Base-by-base conservation (phyloP, 2,113 vertebrate species). In the Aix galericulata region DNA sequence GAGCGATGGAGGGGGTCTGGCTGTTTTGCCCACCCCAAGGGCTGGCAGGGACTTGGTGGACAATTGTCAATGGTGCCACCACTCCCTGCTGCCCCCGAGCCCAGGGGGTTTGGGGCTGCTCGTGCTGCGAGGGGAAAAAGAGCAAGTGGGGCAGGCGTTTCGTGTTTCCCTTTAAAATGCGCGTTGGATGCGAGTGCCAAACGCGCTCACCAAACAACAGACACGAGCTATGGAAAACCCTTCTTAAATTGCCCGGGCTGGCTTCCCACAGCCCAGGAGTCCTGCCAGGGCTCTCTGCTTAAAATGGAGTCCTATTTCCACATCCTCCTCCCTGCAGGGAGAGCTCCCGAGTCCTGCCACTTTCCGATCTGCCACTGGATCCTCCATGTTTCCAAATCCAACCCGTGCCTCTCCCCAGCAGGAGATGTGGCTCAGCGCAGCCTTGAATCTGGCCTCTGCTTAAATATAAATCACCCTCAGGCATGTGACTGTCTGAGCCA, bases 381-480 rank as follows among this genome's bases (percentile, higher is more conserved):
- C 80, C 56, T 22, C 14, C 3, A 0, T 4, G 26, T 46, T 48
- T 36, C 86, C 77, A 69, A 20, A 40, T 5, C 15, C 83, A 5
- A 1, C 0, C 2, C 1, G 1, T 5, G 60, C 13, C 62, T n/a
- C 42, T 23, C 46, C 53, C 46, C 16, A 0, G 64, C n/a, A 40
- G 83, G 34, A 66, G 34, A 14, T 4, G 20, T 3, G 59, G 11
- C 12, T 2, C 13, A 13, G 53, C 6, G 4, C 58, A 25, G 55
- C 32, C 27, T 32, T 1, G 22, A 48, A 26, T 11, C 53, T 20
- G 12, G 77, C 17, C 53, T 21, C 34, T 0, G 1, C 23, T 32
- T 16, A 6, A 20, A 4, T 0, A 17, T 31, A 63, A 46, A 83
- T 4, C 46, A 9, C 0, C 1, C 4, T 7, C 74, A 50, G 27